Evolutionary conservation across 2,888 invertebrate genomes (phyloP).

Genomic region (Epirrhoe tristata): DNA sequence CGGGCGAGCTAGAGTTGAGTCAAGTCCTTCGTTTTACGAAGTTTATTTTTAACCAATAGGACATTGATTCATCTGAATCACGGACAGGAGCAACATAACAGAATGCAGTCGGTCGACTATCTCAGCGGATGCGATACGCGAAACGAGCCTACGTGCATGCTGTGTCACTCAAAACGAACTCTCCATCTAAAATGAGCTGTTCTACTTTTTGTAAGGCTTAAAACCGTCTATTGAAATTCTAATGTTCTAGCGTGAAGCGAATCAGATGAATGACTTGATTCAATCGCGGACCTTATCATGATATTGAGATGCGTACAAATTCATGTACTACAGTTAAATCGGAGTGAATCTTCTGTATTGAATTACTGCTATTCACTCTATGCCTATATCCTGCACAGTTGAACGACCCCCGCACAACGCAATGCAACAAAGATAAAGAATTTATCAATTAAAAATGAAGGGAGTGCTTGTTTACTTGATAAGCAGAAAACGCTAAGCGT

Average conservation of each 20-base stretch:
- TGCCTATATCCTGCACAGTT: constrained; percentile 68
- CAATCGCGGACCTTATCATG: not conserved
- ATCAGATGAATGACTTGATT: not conserved
- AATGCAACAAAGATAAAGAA: constrained; percentile 54
- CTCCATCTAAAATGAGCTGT: not conserved
- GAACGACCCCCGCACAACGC: constrained; percentile 56
- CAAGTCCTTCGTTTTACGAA: constrained; percentile 3
- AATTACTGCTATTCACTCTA: constrained; percentile 15
- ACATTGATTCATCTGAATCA: constrained; percentile 42
- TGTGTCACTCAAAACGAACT: constrained; percentile 9
- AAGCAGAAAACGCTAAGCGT: constrained; percentile 32
- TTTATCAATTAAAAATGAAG: constrained; percentile 55
- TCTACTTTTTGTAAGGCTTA: not conserved
- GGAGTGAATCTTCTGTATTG: constrained; percentile 5
- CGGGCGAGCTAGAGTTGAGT: not conserved
- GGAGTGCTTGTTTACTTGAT: constrained; percentile 45
- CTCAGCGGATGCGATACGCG: constrained; percentile 69
- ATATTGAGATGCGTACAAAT: not conserved
- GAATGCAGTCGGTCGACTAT: constrained; percentile 53
- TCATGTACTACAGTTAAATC: not conserved
- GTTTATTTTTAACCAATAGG: constrained; percentile 38
- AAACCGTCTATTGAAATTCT: not conserved
- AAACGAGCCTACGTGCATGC: constrained; percentile 51
- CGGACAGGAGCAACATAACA: constrained; percentile 43
- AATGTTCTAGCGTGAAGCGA: not conserved